Evolutionary conservation across 2,113 vertebrate genomes (phyloP).

Genomic region (Gadus macrocephalus): DNA sequence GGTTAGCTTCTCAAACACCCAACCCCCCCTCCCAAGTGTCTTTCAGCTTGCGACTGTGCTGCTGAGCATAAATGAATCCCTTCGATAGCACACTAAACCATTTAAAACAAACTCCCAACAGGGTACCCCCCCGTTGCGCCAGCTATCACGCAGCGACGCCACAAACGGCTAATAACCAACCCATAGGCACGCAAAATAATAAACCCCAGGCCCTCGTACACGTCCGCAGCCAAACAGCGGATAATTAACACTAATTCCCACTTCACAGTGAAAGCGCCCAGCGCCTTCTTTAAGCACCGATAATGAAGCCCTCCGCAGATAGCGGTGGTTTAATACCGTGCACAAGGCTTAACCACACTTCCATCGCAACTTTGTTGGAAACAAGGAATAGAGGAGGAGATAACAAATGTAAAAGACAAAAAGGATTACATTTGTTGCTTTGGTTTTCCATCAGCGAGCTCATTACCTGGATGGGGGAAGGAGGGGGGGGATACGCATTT

Average conservation of each 20-base stretch:
- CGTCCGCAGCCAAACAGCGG: not conserved
- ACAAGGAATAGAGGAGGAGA: not conserved
- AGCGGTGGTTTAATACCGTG: not conserved
- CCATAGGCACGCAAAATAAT: constrained; percentile 9
- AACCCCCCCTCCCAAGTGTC: constrained; percentile 28
- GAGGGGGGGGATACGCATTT: too few species aligned
- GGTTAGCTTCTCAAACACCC: too few species aligned
- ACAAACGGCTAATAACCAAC: constrained; percentile 7
- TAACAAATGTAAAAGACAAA: not conserved
- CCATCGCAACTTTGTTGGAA: not conserved
- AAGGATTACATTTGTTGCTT: not conserved
- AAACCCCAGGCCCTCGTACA: not conserved
- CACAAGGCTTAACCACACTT: too few species aligned
- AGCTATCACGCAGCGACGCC: constrained; percentile 22
- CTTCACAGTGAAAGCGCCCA: constrained; percentile 15
- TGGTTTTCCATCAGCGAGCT: not conserved
- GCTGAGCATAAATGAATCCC: constrained; percentile 42
- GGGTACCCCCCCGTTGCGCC: not conserved
- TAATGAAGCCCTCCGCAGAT: constrained; percentile 19
- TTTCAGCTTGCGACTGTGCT: constrained; percentile 26
- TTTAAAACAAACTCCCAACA: constrained; percentile 52
- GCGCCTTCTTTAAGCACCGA: constrained; percentile 20
- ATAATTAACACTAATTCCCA: constrained; percentile 22
- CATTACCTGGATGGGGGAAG: not conserved
- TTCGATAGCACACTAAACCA: constrained; percentile 56